Conservation (phyloP, 2,113 vertebrate species). For the Podiceps cristatus region DNA sequence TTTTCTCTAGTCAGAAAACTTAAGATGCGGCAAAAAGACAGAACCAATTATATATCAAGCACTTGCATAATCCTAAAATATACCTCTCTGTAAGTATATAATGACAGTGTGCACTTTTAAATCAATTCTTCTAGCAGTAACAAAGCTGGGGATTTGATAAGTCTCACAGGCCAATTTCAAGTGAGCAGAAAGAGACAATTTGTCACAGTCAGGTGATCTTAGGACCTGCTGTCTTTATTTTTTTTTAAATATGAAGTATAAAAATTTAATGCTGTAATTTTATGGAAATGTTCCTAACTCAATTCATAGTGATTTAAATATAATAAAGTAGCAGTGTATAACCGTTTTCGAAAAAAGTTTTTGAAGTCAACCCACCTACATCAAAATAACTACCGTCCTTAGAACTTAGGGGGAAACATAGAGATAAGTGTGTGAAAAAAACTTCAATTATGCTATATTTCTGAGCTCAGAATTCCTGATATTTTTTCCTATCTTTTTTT, state of each 20-base stretch:
- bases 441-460: background rate
- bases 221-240: constrained; percentile 43
- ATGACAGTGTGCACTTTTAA: constrained; percentile 34
- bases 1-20: background rate
- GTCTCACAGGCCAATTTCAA: constrained; percentile 53
- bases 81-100: constrained; percentile 53
- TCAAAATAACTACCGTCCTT: background rate
- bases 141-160: constrained; percentile 50
- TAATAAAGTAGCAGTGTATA: background rate
- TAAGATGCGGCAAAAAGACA: background rate
- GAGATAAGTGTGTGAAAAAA: background rate
- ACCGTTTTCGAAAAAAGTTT: background rate
- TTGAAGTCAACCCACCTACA: background rate
- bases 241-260: background rate
- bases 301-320: constrained; percentile 34
- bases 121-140: constrained; percentile 48
- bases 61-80: constrained; percentile 61
- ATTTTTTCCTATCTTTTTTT: too few relatives aligned
- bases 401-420: background rate
- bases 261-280: constrained; percentile 53
- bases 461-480: background rate
- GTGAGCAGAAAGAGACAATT: constrained; percentile 48
- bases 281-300: constrained; percentile 39
- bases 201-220: constrained; percentile 60
- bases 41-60: constrained; percentile 15